Conservation (phyloP, 2,113 vertebrate species). For the Varanus salvator region DNA sequence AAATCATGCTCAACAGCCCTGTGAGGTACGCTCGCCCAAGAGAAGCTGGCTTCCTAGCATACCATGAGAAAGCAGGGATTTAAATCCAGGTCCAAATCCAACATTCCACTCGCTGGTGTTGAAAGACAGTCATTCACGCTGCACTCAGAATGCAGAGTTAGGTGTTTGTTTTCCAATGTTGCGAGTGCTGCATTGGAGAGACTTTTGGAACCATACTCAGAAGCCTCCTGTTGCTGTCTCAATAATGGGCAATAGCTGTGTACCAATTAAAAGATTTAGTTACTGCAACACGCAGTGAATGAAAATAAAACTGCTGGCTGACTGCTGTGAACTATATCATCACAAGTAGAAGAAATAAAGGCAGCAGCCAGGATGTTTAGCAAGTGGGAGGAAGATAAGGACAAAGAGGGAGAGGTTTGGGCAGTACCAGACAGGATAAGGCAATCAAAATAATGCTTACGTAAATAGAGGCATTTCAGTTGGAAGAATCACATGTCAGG, state of each 20-base stretch:
- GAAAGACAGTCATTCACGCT: background rate
- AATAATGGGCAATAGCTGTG: background rate
- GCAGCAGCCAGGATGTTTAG: conserved; percentile 6
- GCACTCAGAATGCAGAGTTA: background rate
- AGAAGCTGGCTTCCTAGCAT: background rate
- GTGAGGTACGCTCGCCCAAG: background rate
- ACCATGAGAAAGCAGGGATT: background rate
- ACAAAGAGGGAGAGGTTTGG: background rate
- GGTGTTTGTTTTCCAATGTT: background rate
- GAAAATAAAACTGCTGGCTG: conserved; percentile 11
- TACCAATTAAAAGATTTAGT: background rate
- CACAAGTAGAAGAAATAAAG: background rate
- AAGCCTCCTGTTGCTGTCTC: background rate
- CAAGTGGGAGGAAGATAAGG: conserved; percentile 18
- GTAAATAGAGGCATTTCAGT: background rate
- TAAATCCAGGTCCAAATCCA: background rate
- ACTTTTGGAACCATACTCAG: background rate
- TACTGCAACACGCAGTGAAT: background rate
- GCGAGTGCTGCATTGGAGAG: background rate
- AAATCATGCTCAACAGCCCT: background rate
- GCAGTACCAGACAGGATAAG: background rate
- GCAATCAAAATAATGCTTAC: background rate
- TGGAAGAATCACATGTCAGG: background rate
- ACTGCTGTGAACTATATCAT: background rate
- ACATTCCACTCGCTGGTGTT: background rate